phyloP scores from a whole-genome alignment of 2,888 invertebrate species.

The Hololepta plana region DNA sequence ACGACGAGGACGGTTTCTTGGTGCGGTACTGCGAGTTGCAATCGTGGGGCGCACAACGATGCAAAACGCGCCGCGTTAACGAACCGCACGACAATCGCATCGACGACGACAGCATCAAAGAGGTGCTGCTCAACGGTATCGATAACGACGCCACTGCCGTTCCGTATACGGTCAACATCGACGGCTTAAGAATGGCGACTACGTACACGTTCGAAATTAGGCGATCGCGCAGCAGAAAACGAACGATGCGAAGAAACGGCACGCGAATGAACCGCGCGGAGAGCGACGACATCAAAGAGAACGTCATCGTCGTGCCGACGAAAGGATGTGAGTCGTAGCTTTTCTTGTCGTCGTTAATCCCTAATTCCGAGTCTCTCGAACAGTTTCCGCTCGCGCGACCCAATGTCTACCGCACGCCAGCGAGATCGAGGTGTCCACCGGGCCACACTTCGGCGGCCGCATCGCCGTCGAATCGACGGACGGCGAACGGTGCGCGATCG shows the following conservation, averaged over 20 bases:
- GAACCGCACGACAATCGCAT: conserved; percentile 13
- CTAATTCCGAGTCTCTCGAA: conserved; percentile 7
- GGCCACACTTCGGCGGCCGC: conserved; percentile 62
- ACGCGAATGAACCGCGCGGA: conserved; percentile 25
- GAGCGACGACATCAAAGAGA: conserved; percentile 33
- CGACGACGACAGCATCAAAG: conserved; percentile 9
- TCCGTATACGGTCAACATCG: conserved; percentile 39
- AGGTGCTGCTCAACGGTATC: conserved; percentile 10
- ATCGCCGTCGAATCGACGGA: conserved; percentile 58
- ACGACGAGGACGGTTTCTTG: conserved; percentile 41
- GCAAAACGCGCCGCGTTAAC: conserved; percentile 33
- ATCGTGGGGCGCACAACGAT: conserved; percentile 60
- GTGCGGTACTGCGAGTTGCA: conserved; percentile 65
- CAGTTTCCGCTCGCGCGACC: conserved; percentile 66
- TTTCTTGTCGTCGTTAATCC: neutral
- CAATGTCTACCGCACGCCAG: conserved; percentile 64
- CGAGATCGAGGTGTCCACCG: conserved; percentile 68
- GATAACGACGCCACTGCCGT: conserved; percentile 21
- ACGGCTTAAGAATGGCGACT: conserved; percentile 63
- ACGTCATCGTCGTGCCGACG: conserved; percentile 56
- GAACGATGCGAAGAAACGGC: conserved; percentile 20
- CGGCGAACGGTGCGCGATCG: conserved; percentile 52
- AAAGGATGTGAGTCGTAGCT: conserved; percentile 56
- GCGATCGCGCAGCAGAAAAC: conserved; percentile 13
- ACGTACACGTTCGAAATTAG: conserved; percentile 64